Conservation (phyloP, 1,140 invertebrate genomes). For the Pissodes strobi region DNA sequence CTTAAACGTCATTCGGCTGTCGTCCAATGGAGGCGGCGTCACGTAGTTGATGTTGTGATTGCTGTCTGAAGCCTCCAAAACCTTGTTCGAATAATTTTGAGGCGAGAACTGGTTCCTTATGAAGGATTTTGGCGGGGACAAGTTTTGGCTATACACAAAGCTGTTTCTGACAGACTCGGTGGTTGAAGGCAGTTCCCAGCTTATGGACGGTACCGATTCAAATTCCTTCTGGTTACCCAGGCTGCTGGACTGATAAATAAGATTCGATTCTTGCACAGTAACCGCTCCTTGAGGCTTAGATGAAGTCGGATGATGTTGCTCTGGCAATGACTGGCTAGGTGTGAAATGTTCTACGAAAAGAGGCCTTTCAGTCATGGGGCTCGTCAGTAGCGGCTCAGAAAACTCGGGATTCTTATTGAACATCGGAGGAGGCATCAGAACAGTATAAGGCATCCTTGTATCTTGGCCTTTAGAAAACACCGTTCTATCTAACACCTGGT, state of each 20-base stretch:
- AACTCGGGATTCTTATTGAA: constrained; percentile 44
- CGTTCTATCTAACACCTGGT: constrained; percentile 58
- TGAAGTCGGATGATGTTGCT: constrained; percentile 33
- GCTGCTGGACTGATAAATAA: constrained; percentile 66
- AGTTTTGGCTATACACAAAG: constrained; percentile 20
- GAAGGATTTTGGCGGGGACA: constrained; percentile 36
- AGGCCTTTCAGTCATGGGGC: constrained; percentile 41
- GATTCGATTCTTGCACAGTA: constrained; percentile 63
- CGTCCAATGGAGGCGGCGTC: constrained; percentile 38
- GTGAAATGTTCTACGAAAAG: background rate
- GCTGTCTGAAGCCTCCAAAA: constrained; percentile 40
- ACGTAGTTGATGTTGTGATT: constrained; percentile 46
- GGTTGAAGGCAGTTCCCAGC: constrained; percentile 51
- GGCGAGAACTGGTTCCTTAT: constrained; percentile 39
- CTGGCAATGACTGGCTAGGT: background rate
- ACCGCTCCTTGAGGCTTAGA: constrained; percentile 45
- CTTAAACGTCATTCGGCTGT: constrained; percentile 48
- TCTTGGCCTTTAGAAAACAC: constrained; percentile 55
- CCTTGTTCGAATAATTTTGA: constrained; percentile 30
- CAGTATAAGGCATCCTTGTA: constrained; percentile 62
- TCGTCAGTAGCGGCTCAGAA: constrained; percentile 26
- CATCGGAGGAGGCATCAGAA: constrained; percentile 72
- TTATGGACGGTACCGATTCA: constrained; percentile 44
- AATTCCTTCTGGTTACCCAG: constrained; percentile 56
- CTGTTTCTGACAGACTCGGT: constrained; percentile 22